phyloP scores from a whole-genome alignment of 30 jellyfish, hydroid and myxozoan species.

The Mastigias papua region DNA sequence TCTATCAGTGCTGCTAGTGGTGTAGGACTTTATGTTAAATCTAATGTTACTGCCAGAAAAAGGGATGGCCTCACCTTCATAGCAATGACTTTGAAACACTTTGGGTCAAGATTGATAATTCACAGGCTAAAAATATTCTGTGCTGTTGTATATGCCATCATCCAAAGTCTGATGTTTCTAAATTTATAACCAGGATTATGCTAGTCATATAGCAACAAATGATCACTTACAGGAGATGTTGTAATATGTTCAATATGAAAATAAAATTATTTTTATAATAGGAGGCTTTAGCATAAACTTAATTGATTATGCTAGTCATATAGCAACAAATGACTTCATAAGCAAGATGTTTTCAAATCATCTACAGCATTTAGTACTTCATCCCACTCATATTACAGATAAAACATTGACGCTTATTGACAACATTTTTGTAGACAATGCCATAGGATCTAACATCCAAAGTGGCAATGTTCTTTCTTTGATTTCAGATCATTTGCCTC shows the following conservation, averaged over 20 bases:
- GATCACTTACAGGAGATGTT: constrained; percentile 50
- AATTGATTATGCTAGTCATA: neutral
- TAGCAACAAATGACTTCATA: constrained; percentile 49
- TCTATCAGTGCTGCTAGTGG: constrained; percentile 36
- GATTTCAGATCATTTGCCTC: constrained; percentile 6
- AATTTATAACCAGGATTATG: no score
- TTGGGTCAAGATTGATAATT: constrained; percentile 48
- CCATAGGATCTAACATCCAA: neutral
- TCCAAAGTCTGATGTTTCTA: constrained; percentile 21
- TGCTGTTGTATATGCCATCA: constrained; percentile 38
- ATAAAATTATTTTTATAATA: neutral
- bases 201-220: neutral
- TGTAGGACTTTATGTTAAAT: constrained; percentile 67
- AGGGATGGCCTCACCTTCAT: constrained; percentile 34
- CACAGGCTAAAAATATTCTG: constrained; percentile 23
- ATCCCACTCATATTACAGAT: constrained; percentile 48
- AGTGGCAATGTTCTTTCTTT: neutral
- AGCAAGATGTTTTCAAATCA: constrained; percentile 65
- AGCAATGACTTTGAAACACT: constrained; percentile 23
- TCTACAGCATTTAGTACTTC: constrained; percentile 63
- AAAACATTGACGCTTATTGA: constrained; percentile 41
- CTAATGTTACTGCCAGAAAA: constrained; percentile 41
- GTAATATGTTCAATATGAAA: neutral
- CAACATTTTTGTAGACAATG: constrained; percentile 17
- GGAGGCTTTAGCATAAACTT: neutral